Percentiles rank a stretch among this genome's conserved stretches.
phyloP scores from a whole-genome alignment of 2,113 vertebrate genomes.

The Notothenia rossii region DNA sequence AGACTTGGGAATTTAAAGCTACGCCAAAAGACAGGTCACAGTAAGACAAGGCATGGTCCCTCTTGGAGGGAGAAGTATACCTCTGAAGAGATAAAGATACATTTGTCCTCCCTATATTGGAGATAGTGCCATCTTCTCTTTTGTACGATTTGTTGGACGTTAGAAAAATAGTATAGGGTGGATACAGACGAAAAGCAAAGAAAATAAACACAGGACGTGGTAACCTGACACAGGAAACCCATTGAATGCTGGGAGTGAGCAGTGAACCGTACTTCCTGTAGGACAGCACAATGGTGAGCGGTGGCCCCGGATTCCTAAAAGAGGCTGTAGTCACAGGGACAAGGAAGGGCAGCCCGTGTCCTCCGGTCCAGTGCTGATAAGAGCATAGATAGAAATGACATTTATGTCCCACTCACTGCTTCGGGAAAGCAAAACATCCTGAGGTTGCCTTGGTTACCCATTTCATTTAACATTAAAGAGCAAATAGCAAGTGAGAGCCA shows the following conservation, averaged over 20 bases:
- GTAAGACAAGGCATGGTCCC: slow-evolving; percentile 35
- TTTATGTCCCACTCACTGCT: slow-evolving; percentile 60
- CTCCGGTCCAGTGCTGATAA: slow-evolving; percentile 81
- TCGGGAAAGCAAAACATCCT: slow-evolving; percentile 70
- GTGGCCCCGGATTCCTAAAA: slow-evolving; percentile 80
- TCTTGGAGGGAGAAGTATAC: slow-evolving; percentile 28
- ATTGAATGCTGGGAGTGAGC: slow-evolving; percentile 87
- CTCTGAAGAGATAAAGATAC: slow-evolving; percentile 54
- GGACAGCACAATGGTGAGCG: slow-evolving; percentile 84
- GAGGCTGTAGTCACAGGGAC: slow-evolving; percentile 75
- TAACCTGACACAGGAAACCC: slow-evolving; percentile 88
- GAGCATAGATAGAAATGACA: slow-evolving; percentile 77
- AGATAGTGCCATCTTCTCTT: slow-evolving; percentile 77
- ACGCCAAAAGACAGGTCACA: slow-evolving; percentile 40
- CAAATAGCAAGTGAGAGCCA: slow-evolving; percentile 21
- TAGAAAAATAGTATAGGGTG: slow-evolving; percentile 76
- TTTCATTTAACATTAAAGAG: slow-evolving; percentile 55
- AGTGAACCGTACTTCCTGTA: slow-evolving; percentile 82
- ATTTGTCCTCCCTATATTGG: slow-evolving; percentile 41
- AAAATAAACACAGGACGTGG: slow-evolving; percentile 88
- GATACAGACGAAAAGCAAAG: slow-evolving; percentile 81
- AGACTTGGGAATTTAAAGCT: slow-evolving; percentile 63
- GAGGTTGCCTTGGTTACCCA: slow-evolving; percentile 61
- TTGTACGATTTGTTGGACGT: slow-evolving; percentile 66
- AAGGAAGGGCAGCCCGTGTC: slow-evolving; percentile 82